Evolutionary conservation across 2,113 vertebrate species (phyloP), one percentile per base, ranked within the genome.

Genomic region (Anser brachyrhynchus): DNA sequence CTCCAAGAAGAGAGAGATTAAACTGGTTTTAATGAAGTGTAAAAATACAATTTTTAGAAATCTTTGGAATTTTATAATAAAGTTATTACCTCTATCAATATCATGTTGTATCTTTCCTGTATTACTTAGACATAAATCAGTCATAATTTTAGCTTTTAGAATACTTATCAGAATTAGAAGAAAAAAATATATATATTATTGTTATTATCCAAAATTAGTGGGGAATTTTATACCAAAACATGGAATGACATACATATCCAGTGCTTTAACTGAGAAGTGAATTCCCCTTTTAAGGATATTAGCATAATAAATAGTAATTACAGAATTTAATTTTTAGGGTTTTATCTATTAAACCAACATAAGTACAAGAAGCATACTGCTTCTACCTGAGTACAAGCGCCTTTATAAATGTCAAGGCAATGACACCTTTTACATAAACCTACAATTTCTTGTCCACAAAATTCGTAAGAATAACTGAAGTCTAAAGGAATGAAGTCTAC

Each of bases 361-460:
- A 51, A 54, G 15, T 18, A 66, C 14, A 85, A 84, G 31, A 89
- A 57, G 5, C 29, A 33, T 31, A 35, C 17, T 67, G 7, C 69
- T 80, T 29, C 9, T 59, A 59, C 17, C 3, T 69, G 52, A 92
- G 64, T 22, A 71, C 5, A 3, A 55, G 2, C 3, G 72, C 7
- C 55, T 78, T 71, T 78, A 25, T 71, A 84, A 91, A 84, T 74
- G 83, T 74, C 44, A 81, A 51, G 16, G 13, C 29, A 92, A 28
- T 7, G 15, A 18, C 3, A 0, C 46, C 33, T 93, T 20, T n/a
- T 78, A 1, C 2, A 59, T 51, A 75, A 64, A 91, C 19, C 6
- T 64, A 5, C 5, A 57, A 84, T 67, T 94, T 91, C 5, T 55
- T 15, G 11, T 43, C 84, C 44, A 19, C 16, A 82, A 75, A 89